Conservation (phyloP, 2,113 vertebrate genomes). For the Crotalus viridis region DNA sequence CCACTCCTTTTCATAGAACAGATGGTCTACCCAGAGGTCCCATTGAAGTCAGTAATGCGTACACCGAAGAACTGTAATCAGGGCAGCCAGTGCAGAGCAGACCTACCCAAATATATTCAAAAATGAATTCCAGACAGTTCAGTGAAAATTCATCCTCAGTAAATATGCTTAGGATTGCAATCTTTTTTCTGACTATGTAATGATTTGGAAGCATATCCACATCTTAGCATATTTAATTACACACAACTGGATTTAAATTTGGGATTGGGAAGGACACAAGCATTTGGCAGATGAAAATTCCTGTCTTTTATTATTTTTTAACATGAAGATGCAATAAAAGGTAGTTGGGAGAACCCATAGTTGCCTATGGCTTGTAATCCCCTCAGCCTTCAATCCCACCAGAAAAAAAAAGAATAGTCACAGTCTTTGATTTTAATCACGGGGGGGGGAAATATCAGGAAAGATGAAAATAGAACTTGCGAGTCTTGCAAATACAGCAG, state of each 20-base stretch:
- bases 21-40: neutral
- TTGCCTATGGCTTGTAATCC: neutral
- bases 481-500: neutral
- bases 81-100: neutral
- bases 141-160: neutral
- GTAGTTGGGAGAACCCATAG: neutral
- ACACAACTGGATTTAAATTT: neutral
- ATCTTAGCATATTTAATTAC: neutral
- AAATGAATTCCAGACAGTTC: neutral
- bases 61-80: neutral
- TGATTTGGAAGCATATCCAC: neutral
- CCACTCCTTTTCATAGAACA: neutral
- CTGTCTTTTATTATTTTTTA: neutral
- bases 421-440: neutral
- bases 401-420: neutral
- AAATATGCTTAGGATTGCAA: neutral
- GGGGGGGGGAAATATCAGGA: neutral
- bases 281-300: neutral
- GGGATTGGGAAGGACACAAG: neutral
- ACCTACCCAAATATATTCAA: neutral
- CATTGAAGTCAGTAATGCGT: too few species aligned
- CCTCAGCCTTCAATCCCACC: neutral
- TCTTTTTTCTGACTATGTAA: neutral
- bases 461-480: neutral
- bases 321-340: neutral